Conservation (phyloP, 1,140 invertebrate genomes). For the Drosophila sechellia region DNA sequence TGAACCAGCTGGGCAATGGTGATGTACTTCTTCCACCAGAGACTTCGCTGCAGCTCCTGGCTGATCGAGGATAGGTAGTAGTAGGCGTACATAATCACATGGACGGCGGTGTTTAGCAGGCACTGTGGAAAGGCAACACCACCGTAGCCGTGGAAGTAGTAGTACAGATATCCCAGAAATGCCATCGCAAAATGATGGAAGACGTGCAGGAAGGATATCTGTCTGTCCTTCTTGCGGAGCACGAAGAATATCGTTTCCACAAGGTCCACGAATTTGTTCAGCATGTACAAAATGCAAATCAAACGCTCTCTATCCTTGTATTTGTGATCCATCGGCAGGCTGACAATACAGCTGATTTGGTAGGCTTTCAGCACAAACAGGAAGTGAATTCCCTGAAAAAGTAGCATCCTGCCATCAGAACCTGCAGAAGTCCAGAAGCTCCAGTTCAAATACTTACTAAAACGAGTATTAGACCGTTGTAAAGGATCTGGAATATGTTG, state of each 20-base stretch:
- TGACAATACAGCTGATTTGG: constrained; percentile 12
- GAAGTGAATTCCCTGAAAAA: not conserved
- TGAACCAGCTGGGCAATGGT: constrained; percentile 31
- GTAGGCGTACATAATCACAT: constrained; percentile 35
- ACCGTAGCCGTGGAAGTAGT: constrained; percentile 78
- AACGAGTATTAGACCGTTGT: constrained; percentile 26
- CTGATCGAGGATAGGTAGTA: constrained; percentile 31
- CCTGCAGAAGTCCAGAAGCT: too few relatives aligned
- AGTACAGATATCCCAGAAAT: not conserved
- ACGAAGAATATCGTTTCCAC: constrained; percentile 54
- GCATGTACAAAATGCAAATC: constrained; percentile 30
- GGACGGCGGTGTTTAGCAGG: constrained; percentile 21
- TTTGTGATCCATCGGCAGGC: constrained; percentile 31
- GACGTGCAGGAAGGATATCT: constrained; percentile 48
- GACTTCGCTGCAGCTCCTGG: constrained; percentile 1
- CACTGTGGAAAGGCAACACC: constrained; percentile 86
- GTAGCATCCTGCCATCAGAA: not conserved
- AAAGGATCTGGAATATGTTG: constrained; percentile 88
- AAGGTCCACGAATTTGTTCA: constrained; percentile 55
- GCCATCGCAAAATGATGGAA: constrained; percentile 86
- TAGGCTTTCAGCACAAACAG: constrained; percentile 18
- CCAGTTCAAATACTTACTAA: constrained; percentile 19
- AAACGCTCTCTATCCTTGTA: constrained; percentile 25
- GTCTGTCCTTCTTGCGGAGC: constrained; percentile 53
- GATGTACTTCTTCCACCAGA: constrained; percentile 50